Evolutionary conservation across 2,113 vertebrate genomes (phyloP).

Genomic region (Athene noctua): DNA sequence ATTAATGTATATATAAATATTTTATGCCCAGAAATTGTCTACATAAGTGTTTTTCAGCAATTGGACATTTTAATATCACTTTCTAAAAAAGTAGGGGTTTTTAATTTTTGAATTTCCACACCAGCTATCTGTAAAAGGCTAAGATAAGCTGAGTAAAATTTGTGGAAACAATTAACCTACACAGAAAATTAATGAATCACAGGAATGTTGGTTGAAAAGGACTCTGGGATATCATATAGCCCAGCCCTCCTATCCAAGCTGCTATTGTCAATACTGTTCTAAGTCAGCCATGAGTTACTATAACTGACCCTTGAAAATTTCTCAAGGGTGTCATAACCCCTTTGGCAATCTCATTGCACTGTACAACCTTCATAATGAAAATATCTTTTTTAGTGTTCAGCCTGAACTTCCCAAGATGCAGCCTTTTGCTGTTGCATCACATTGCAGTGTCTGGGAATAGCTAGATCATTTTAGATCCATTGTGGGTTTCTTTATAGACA

Average conservation of each 20-base stretch:
- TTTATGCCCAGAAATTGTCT: not conserved
- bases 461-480: not conserved
- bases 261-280: not conserved
- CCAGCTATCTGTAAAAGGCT: not conserved
- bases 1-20: not conserved
- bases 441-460: not conserved
- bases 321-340: not conserved
- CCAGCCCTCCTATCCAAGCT: not conserved
- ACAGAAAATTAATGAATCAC: not conserved
- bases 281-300: not conserved
- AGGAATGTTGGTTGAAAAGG: not conserved
- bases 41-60: not conserved
- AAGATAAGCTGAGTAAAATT: not conserved
- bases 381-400: not conserved
- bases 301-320: not conserved
- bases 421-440: not conserved
- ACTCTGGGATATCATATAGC: no score
- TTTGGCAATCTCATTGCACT: not conserved
- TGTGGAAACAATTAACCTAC: not conserved
- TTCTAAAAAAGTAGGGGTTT: rapidly evolving
- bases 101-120: not conserved
- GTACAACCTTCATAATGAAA: not conserved
- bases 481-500: not conserved
- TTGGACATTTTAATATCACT: not conserved
- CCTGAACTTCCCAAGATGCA: not conserved